Conservation (phyloP, 2,888 invertebrate genomes). For the Prosopocoilus inquinatus region DNA sequence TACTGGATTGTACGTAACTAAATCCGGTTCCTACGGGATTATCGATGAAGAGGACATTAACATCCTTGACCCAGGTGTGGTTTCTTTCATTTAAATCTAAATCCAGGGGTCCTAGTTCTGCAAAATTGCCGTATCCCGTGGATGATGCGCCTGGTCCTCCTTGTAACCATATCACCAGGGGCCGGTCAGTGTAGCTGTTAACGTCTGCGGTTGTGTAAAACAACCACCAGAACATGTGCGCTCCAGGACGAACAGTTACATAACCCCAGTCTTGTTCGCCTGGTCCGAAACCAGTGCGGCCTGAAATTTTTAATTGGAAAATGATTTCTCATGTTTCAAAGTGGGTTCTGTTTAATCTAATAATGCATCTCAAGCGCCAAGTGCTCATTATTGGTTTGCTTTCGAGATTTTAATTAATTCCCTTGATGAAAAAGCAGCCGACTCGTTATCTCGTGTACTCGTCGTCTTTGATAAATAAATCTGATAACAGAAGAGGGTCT, state of each 20-base stretch:
- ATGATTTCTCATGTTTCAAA: too few relatives aligned
- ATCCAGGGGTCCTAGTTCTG: constrained; percentile 73
- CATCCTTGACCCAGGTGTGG: constrained; percentile 75
- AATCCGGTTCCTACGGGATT: constrained; percentile 86
- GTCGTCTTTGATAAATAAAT: too few relatives aligned
- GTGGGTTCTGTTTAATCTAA: too few relatives aligned
- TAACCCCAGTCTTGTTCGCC: constrained; percentile 73
- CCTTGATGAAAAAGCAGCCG: too few relatives aligned
- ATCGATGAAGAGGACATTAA: constrained; percentile 81
- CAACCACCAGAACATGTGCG: constrained; percentile 87
- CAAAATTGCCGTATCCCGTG: constrained; percentile 75
- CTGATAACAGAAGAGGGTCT: too few relatives aligned
- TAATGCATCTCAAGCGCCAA: too few relatives aligned
- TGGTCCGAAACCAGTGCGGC: constrained; percentile 53
- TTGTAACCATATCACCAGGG: constrained; percentile 85
- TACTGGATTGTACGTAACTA: constrained; percentile 67
- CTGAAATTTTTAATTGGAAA: constrained; percentile 23
- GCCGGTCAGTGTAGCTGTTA: constrained; percentile 60
- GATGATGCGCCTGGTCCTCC: constrained; percentile 73
- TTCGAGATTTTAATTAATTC: too few relatives aligned
- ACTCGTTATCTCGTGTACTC: too few relatives aligned
- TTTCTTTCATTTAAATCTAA: constrained; percentile 65
- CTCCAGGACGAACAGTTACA: constrained; percentile 68
- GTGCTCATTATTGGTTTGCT: too few relatives aligned
- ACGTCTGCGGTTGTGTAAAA: constrained; percentile 67